A percentile compares a stretch with the other conserved stretches of the same genome.
Conservation (phyloP, 1,140 invertebrate species). For the Rhopalosiphum maidis region DNA sequence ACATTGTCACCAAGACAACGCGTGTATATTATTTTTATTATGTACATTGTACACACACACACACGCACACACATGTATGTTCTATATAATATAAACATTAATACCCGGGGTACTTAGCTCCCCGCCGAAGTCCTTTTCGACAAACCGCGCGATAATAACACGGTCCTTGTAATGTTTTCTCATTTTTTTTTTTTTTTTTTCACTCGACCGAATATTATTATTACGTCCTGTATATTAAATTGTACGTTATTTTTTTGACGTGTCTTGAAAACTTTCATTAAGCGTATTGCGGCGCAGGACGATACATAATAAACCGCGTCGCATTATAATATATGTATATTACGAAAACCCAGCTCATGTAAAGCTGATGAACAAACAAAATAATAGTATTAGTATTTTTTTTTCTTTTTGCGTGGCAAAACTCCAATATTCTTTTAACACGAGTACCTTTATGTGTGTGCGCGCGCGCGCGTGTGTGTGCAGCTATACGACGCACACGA, state of each 20-base stretch:
- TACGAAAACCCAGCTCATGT: neutral
- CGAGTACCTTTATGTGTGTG: neutral
- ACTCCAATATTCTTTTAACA: constrained; percentile 18
- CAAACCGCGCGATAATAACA: neutral
- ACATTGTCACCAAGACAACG: constrained; percentile 39
- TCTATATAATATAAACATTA: neutral
- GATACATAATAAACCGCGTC: neutral
- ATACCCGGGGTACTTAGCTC: neutral
- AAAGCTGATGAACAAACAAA: constrained; percentile 3
- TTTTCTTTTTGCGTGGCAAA: neutral
- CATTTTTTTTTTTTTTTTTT: neutral
- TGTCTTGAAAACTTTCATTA: constrained; percentile 25
- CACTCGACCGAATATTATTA: neutral
- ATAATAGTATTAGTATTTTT: neutral
- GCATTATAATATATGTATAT: neutral
- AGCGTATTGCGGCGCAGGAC: neutral
- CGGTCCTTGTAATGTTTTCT: neutral
- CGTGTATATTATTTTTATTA: neutral
- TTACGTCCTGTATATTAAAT: neutral
- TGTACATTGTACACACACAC: neutral
- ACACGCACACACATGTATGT: neutral
- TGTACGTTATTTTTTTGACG: neutral
- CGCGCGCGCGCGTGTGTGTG: too few species aligned
- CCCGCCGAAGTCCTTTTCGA: neutral
- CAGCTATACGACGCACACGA: neutral